Base-by-base conservation (phyloP, 2,113 vertebrate genomes). In the Noturus placidus region DNA sequence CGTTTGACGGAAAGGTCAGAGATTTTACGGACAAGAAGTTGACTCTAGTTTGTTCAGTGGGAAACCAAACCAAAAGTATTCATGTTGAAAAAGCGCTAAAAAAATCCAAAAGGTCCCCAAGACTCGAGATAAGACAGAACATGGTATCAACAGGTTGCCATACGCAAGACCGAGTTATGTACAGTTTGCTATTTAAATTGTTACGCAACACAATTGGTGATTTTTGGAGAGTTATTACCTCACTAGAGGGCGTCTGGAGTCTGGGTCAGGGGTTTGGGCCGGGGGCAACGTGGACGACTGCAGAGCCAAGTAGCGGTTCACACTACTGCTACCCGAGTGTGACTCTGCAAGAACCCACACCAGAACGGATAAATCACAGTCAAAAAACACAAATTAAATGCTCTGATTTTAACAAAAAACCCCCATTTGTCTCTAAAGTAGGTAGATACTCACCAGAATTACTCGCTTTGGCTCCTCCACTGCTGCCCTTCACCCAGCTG, bases 401-500 rank as follows among this genome's bases (percentile, higher is more conserved):
- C 25, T 77, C 27, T 30, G 13, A 17, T 50, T 77, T n/a, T 52
- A n/a, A n/a, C 13, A 52, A 25, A 50, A 25, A 79, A 46, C 6
- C 5, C 50, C 14, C 19, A 2, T 30, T 6, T 3, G 27, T 79
- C 35, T 82, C 14, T 61, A 69, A 30, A 30, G 25, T 13, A 20
- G n/a, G 27, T 11, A n/a, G 63, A 0, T 52, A 77, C 95, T 95
- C 81, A 99, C 98, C 98, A 10, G 97, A 94, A 93, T 99, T 98
- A 8, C 96, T 98, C 50, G 97, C 96, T 93, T 99, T 99, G 17
- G 98, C 98, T 92, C 98, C 98, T 82, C 98, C 98, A 2, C 98
- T 99, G 96, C 98, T 99, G 91, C 98, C 98, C 92, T 99, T 99
- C 11, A 96, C 96, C 98, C 98, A 99, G 89, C 96, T 99, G 93